A percentile compares a stretch with the other conserved stretches of the same genome.
These are phyloP conservation scores for Lydus trimaculatus DNA, from an alignment of 2,888 invertebrate genomes.

Conservation along the genomic window DNA sequence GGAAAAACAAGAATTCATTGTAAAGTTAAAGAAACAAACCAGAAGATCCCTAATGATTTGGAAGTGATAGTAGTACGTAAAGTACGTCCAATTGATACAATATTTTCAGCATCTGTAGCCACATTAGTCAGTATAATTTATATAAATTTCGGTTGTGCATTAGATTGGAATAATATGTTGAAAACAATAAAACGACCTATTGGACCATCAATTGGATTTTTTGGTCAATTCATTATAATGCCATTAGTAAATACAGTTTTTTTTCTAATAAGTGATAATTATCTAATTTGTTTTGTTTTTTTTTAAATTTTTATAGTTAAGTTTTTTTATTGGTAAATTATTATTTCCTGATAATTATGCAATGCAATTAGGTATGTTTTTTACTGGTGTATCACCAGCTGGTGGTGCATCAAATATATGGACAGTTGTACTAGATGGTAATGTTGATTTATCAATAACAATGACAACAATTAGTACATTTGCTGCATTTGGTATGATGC, in stretches of 20 bases:
- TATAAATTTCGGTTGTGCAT: constrained; percentile 90
- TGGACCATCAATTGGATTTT: constrained; percentile 80
- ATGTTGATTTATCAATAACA: constrained; percentile 90
- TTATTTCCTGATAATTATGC: constrained; percentile 74
- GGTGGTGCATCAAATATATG: constrained; percentile 98
- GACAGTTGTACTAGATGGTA: constrained; percentile 90
- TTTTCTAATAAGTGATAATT: no score
- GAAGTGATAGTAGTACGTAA: constrained; percentile 50
- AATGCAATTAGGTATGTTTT: constrained; percentile 86
- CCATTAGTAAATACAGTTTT: constrained; percentile 80
- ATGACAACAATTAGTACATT: constrained; percentile 90
- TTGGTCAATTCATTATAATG: constrained; percentile 83
- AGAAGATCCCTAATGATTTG: constrained; percentile 28
- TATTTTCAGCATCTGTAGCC: constrained; percentile 80
- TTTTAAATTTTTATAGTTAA: constrained; percentile 68
- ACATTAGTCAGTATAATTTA: constrained; percentile 81
- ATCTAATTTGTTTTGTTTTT: no score
- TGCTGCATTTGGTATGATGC: constrained; percentile 89
- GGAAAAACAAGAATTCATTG: constrained; percentile 48
- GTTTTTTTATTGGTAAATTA: constrained; percentile 74
- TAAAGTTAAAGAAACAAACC: constrained; percentile 33
- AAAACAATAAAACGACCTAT: constrained; percentile 74
- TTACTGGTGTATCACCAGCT: constrained; percentile 89
- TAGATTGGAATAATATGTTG: constrained; percentile 76
- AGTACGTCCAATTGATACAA: constrained; percentile 71